These are phyloP conservation scores for Chamaetylas fuelleborni DNA, from an alignment of 2,113 vertebrate species.

Conservation along the genomic window DNA sequence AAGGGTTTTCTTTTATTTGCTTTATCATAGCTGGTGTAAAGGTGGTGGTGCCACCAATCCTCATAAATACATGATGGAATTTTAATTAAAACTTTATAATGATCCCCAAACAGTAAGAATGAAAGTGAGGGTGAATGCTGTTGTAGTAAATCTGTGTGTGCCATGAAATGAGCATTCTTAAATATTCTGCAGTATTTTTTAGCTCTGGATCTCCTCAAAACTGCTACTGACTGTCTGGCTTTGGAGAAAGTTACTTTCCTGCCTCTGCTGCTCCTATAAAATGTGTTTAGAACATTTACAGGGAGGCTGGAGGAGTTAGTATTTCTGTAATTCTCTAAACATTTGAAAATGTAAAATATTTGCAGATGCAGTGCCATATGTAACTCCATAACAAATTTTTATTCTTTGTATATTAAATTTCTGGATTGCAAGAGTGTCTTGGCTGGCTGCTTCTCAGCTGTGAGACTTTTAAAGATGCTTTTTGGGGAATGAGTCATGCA, in stretches of 20 bases:
- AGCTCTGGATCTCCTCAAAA: conserved; percentile 24
- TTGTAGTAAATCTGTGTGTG: neutral
- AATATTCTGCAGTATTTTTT: neutral
- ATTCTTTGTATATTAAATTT: neutral
- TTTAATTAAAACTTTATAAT: neutral
- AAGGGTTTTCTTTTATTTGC: neutral
- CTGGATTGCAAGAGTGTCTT: conserved; percentile 3
- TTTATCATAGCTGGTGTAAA: neutral
- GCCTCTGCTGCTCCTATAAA: conserved; percentile 29
- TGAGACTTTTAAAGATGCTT: neutral
- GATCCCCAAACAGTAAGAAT: neutral
- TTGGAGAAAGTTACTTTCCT: neutral
- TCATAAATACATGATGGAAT: neutral
- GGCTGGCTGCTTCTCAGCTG: conserved; percentile 41
- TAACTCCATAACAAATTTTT: neutral
- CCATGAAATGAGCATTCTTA: neutral
- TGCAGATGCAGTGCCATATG: conserved; percentile 34
- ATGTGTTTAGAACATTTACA: conserved; percentile 15
- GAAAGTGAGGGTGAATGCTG: neutral
- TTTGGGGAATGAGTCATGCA: neutral
- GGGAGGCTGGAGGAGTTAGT: neutral
- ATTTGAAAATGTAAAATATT: conserved; percentile 44
- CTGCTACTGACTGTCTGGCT: conserved; percentile 1
- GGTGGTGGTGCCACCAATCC: neutral
- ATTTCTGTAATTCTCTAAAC: neutral